Conservation (phyloP, 2,113 vertebrate genomes). For the Callipepla californica region DNA sequence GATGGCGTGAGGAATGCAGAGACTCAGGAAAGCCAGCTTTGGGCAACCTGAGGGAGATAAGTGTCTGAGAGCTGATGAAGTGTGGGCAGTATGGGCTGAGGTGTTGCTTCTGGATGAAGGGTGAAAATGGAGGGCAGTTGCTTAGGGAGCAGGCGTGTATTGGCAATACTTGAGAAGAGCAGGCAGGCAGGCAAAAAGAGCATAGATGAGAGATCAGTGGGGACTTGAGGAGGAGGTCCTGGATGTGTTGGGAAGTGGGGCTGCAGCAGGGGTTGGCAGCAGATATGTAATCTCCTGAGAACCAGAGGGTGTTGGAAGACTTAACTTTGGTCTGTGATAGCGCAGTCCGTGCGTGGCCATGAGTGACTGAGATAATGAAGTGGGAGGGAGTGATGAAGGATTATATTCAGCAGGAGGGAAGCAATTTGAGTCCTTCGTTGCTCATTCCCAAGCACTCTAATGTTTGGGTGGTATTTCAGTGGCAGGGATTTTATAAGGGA, state of each 20-base stretch:
- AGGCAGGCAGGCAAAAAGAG: neutral
- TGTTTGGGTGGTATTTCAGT: conserved; percentile 65
- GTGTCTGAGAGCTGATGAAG: neutral
- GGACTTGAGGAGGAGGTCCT: neutral
- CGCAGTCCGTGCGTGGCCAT: conserved; percentile 1
- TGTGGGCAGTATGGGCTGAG: fast-evolving
- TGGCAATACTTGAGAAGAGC: neutral
- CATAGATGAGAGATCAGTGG: neutral
- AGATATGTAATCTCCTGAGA: neutral
- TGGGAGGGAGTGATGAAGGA: conserved; percentile 68
- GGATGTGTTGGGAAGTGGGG: neutral
- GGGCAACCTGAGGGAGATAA: neutral
- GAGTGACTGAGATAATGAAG: conserved; percentile 26
- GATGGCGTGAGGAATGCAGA: neutral
- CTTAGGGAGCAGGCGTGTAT: neutral
- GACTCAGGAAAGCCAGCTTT: neutral
- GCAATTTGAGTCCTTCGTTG: conserved; percentile 46
- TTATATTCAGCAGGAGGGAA: conserved; percentile 37
- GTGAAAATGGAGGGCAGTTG: neutral
- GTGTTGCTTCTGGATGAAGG: neutral
- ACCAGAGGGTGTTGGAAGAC: neutral
- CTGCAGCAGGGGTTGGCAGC: neutral
- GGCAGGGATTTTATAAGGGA: conserved; percentile 53
- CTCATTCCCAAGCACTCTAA: conserved; percentile 49
- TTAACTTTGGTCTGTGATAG: neutral